These are phyloP conservation scores for Popillia japonica DNA, from an alignment of 1,140 invertebrate genomes.

Conservation along the genomic window DNA sequence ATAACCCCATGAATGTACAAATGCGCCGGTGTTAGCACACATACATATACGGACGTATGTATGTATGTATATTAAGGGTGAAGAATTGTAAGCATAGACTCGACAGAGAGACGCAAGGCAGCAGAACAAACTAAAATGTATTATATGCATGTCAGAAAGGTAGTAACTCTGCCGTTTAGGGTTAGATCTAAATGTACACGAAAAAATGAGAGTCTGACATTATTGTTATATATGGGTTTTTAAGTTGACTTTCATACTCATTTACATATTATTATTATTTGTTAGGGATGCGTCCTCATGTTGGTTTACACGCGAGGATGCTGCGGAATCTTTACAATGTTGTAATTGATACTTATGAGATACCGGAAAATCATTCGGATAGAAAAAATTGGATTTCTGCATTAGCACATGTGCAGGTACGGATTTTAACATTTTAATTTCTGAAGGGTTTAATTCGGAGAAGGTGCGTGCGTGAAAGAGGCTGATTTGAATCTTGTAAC, in stretches of 20 bases:
- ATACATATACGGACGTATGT: neutral
- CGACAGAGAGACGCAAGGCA: neutral
- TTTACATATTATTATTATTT: constrained; percentile 5
- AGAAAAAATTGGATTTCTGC: neutral
- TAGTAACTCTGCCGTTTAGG: neutral
- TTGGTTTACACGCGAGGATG: neutral
- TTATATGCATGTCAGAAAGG: neutral
- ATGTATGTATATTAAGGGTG: neutral
- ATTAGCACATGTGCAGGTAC: too few species aligned
- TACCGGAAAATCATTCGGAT: constrained; percentile 10
- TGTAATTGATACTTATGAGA: constrained; percentile 11
- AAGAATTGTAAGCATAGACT: neutral
- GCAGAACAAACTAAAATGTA: neutral
- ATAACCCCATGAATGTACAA: neutral
- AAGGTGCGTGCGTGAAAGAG: too few species aligned
- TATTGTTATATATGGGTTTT: constrained; percentile 11
- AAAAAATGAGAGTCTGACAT: neutral
- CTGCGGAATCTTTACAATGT: neutral
- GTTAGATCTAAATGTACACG: neutral
- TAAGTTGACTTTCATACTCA: constrained; percentile 1
- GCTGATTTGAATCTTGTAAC: too few species aligned
- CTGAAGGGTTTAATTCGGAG: too few species aligned
- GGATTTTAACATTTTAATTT: too few species aligned
- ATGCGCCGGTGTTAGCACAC: neutral
- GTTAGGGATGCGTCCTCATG: neutral